Evolutionary conservation across 1,140 invertebrate species (phyloP).

Genomic region (Hylaeus anthracinus): DNA sequence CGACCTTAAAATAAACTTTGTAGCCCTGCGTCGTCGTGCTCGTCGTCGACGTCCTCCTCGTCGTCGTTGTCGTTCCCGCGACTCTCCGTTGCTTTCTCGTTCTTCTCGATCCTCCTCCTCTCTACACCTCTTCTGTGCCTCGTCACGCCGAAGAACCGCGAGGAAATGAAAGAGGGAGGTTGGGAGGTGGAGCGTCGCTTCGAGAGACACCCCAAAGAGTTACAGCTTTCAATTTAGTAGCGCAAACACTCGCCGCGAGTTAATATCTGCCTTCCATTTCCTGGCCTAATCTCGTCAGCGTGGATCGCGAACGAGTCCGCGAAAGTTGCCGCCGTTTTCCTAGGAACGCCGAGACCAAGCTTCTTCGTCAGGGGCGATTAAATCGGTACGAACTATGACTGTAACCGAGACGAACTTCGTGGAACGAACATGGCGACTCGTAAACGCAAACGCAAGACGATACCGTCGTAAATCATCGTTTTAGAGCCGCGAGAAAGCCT

Average conservation of each 20-base stretch:
- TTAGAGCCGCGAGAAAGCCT: too few relatives aligned
- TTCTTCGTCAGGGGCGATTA: background rate
- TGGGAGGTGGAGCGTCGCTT: background rate
- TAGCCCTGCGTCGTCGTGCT: slow-evolving; percentile 46
- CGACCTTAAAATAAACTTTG: slow-evolving; percentile 70
- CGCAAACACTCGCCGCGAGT: slow-evolving; percentile 57
- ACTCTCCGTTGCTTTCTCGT: background rate
- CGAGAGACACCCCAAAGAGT: slow-evolving; percentile 56
- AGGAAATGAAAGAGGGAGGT: slow-evolving; percentile 32
- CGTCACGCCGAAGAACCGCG: slow-evolving; percentile 29
- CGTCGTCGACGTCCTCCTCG: background rate
- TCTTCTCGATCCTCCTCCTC: background rate
- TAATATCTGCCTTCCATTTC: slow-evolving; percentile 56
- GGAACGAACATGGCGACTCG: too few relatives aligned
- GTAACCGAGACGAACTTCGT: too few relatives aligned
- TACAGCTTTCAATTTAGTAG: slow-evolving; percentile 70
- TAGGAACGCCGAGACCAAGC: background rate
- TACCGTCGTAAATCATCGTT: too few relatives aligned
- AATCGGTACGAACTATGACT: background rate
- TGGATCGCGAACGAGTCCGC: background rate
- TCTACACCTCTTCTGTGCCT: slow-evolving; percentile 5
- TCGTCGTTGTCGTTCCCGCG: slow-evolving; percentile 5
- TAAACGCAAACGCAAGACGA: too few relatives aligned
- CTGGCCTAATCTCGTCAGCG: slow-evolving; percentile 37
- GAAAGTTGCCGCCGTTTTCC: slow-evolving; percentile 2